Evolutionary conservation across 2,113 vertebrate species (phyloP), one percentile per base, ranked within the genome.

Genomic region (Stigmatopora argus): DNA sequence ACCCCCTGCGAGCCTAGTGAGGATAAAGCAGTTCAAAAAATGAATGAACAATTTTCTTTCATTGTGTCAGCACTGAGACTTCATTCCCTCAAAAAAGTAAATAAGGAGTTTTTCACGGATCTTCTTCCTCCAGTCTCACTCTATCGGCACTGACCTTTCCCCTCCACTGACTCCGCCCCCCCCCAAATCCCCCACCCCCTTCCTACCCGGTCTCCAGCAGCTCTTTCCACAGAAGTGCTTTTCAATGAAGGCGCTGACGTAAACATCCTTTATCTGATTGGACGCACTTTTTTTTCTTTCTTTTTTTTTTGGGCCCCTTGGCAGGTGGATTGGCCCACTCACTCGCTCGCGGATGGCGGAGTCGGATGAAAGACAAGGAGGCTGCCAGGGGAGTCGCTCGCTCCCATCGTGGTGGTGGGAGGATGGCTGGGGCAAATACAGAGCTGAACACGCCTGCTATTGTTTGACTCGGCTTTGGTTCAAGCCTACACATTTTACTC

Each of bases 221-320:
- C 70, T 74, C 65, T 79, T 84, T 81, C 65, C 78, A 78, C 77
- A 62, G 69, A 70, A 80, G 59, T 71, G 71, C 63, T 75, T 85
- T 78, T 80, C 76, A 75, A 17, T 77, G 62, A 83, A 77, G 67
- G 74, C 79, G 78, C 69, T 78, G 78, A 77, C 59, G 79, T 78
- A 53, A 70, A 64, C 19, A 64, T 62, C 63, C 67, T 66, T 77
- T 74, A 74, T 82, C 60, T 73, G 56, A 74, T 63, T 66, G 48
- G 56, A 73, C 63, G 12, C 71, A 8, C 12, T 61, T 61, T 60
- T 60, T 60, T 51, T 51, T 3, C 17, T 47, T 48, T 51, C 19
- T 51, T 51, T 52, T 55, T 53, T 23, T 55, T 23, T 26, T 13
- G 13, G 53, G 53, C 13, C 53, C 53, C 53, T 66, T 71, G 69